Evolutionary conservation across 2,797 vertebrate genomes (phyloP).

Genomic region (Limosa lapponica): DNA sequence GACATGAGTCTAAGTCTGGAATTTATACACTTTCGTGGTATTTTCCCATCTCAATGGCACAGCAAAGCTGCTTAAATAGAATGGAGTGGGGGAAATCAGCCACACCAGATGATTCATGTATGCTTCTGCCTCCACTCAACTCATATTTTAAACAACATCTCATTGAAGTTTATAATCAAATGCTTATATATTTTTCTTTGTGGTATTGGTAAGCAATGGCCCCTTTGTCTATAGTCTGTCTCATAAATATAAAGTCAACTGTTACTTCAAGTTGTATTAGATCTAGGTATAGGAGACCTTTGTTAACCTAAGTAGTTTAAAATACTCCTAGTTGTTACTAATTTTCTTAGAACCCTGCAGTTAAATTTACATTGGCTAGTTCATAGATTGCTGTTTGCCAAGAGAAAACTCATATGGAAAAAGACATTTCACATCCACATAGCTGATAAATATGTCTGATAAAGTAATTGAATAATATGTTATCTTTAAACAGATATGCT

Average conservation of each 20-base stretch:
- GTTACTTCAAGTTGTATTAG: constrained; percentile 43
- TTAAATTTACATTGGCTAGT: constrained; percentile 65
- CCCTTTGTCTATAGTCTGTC: constrained; percentile 50
- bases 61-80: constrained; percentile 19
- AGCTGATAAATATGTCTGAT: constrained; percentile 39
- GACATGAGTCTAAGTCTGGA: not conserved
- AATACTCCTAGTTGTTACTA: constrained; percentile 41
- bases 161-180: constrained; percentile 58
- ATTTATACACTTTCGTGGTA: not conserved
- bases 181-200: constrained; percentile 44
- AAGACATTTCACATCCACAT: not conserved
- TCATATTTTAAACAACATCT: constrained; percentile 66
- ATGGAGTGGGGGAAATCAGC: not conserved
- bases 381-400: constrained; percentile 35
- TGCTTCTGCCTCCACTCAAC: constrained; percentile 48
- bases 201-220: constrained; percentile 56
- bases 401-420: constrained; percentile 29
- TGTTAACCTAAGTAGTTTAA: constrained; percentile 49
- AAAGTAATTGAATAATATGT: not conserved
- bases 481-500: not conserved
- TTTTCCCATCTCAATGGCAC: constrained; percentile 21
- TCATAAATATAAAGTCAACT: constrained; percentile 56
- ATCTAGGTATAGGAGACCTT: constrained; percentile 48
- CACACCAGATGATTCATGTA: constrained; percentile 66
- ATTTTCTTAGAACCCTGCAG: constrained; percentile 38